Evolutionary conservation across 2,113 vertebrate genomes (phyloP).

Genomic region (Pelecanus crispus): DNA sequence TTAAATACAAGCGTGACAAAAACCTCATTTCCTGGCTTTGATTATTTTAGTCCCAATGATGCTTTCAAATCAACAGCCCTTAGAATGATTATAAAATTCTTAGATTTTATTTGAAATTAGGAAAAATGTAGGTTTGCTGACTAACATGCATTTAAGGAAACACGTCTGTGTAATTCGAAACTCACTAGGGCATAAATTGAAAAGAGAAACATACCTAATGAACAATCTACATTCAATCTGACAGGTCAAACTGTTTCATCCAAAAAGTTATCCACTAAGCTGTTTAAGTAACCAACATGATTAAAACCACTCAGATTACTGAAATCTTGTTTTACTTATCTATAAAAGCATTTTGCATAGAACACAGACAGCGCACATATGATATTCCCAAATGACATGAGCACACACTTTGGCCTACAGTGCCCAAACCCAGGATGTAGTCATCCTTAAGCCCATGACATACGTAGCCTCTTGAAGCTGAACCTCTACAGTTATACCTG

Average conservation of each 20-base stretch:
- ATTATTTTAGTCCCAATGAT: not conserved
- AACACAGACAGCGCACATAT: not conserved
- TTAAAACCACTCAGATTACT: not conserved
- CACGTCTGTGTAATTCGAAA: not conserved
- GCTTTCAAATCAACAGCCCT: not conserved
- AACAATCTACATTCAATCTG: not conserved
- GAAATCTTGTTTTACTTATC: not conserved
- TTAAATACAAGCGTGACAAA: not conserved
- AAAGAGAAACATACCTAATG: not conserved
- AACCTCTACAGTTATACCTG: not conserved
- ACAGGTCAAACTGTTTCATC: not conserved
- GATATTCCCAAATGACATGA: not conserved
- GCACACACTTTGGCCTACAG: not conserved
- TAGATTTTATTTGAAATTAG: not conserved
- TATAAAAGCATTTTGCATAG: not conserved
- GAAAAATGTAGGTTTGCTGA: not conserved
- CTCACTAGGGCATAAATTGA: not conserved
- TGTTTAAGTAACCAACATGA: not conserved
- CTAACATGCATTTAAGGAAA: not conserved
- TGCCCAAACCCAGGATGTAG: not conserved
- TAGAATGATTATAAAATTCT: not conserved
- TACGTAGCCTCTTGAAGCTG: accelerated
- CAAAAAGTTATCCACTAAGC: not conserved
- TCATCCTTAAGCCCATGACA: not conserved
- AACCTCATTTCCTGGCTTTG: not conserved